A percentile compares a stretch with the other conserved stretches of the same genome.
These are phyloP conservation scores for Drosophila paulistorum DNA, from an alignment of 1,140 invertebrate genomes.

Conservation along the genomic window DNA sequence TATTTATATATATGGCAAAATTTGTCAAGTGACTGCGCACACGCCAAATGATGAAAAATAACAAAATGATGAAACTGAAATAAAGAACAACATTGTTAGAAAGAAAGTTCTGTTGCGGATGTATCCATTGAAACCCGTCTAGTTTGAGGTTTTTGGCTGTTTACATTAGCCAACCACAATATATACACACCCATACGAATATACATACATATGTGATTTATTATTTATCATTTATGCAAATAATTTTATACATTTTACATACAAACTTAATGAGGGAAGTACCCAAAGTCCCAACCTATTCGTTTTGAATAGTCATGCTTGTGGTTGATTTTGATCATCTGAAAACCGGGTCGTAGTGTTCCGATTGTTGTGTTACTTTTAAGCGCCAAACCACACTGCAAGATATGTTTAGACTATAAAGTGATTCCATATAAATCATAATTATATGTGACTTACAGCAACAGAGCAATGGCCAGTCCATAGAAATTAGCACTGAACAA, in stretches of 20 bases:
- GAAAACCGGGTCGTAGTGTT: constrained; percentile 63
- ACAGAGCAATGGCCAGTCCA: constrained; percentile 76
- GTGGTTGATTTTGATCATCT: constrained; percentile 44
- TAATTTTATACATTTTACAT: not conserved
- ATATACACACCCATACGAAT: not conserved
- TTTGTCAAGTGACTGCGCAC: constrained; percentile 56
- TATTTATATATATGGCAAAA: not conserved
- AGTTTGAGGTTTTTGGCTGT: not conserved
- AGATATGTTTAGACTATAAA: not conserved
- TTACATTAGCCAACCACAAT: not conserved
- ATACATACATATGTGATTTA: not conserved
- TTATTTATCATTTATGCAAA: not conserved
- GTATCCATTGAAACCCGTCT: too few species aligned
- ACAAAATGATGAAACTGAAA: not conserved
- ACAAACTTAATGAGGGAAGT: not conserved
- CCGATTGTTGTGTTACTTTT: constrained; percentile 45
- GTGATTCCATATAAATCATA: not conserved
- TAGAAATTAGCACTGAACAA: constrained; percentile 83
- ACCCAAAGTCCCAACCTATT: too few species aligned
- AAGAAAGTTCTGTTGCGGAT: not conserved
- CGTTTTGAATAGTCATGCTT: not conserved
- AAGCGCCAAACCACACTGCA: constrained; percentile 58
- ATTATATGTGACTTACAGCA: constrained; percentile 82
- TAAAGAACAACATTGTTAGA: not conserved
- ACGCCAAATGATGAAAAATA: constrained; percentile 30